These are phyloP conservation scores for Thamnophis sirtalis DNA, from an alignment of 2,113 vertebrate genomes.

Conservation along the genomic window DNA sequence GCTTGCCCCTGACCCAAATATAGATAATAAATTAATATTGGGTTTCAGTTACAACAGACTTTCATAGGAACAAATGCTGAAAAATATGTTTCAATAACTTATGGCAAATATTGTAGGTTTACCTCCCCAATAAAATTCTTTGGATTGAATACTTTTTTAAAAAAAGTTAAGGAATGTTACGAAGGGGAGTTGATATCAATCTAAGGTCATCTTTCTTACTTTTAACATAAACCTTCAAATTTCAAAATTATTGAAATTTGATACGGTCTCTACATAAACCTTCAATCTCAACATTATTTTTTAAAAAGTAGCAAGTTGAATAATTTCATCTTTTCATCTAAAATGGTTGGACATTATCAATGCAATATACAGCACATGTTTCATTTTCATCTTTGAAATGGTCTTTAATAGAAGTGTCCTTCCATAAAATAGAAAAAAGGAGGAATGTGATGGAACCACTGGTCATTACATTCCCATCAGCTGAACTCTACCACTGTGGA, in stretches of 20 bases:
- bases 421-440: neutral
- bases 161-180: neutral
- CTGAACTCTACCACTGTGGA: neutral
- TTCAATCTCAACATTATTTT: neutral
- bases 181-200: neutral
- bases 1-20: neutral
- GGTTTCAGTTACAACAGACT: neutral
- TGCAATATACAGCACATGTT: neutral
- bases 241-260: neutral
- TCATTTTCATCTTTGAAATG: neutral
- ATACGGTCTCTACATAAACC: no score
- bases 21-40: neutral
- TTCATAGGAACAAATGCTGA: neutral
- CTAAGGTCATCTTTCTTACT: neutral
- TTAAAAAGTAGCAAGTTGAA: neutral
- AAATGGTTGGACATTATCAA: neutral
- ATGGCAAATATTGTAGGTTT: neutral
- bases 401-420: neutral
- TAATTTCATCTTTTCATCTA: neutral
- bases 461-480: neutral
- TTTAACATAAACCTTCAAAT: neutral
- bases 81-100: neutral
- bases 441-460: neutral
- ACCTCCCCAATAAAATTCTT: neutral
- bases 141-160: neutral